phyloP scores from a whole-genome alignment of 2,113 vertebrate species.

The Crotalus tigris region DNA sequence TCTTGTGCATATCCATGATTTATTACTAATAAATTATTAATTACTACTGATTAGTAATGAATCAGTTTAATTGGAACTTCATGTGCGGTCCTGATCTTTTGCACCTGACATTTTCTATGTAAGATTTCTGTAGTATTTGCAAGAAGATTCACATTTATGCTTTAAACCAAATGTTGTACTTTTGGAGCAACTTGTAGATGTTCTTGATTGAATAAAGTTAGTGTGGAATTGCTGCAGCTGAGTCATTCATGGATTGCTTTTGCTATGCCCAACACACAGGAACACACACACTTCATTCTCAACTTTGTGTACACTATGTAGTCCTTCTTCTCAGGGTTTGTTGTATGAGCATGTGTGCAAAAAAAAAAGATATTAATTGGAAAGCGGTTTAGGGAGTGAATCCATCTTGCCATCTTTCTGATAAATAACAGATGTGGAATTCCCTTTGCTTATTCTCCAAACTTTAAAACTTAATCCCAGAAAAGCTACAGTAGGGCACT shows the following conservation, averaged over 20 bases:
- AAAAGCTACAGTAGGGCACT: not conserved
- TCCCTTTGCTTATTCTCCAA: not conserved
- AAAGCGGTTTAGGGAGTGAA: not conserved
- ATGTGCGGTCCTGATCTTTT: not conserved
- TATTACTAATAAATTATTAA: not conserved
- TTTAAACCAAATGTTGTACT: not conserved
- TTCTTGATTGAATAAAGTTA: slow-evolving; percentile 5
- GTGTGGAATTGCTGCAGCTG: not conserved
- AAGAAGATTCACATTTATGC: not conserved
- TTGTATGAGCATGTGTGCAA: not conserved
- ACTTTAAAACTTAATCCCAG: slow-evolving; percentile 1
- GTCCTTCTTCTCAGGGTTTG: not conserved
- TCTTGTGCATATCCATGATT: not conserved
- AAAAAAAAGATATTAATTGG: not conserved
- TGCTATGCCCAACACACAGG: not conserved
- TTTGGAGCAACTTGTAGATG: slow-evolving; percentile 5
- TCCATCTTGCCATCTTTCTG: not conserved
- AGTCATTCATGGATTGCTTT: not conserved
- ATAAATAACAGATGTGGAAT: slow-evolving; percentile 1
- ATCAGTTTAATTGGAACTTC: not conserved
- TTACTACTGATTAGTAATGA: not conserved
- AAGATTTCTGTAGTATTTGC: not conserved
- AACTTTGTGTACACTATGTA: not conserved
- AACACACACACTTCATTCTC: slow-evolving; percentile 6
- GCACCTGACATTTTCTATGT: not conserved